These are phyloP conservation scores for Meandrusa payeni DNA, from an alignment of 2,888 invertebrate genomes.

Conservation along the genomic window DNA sequence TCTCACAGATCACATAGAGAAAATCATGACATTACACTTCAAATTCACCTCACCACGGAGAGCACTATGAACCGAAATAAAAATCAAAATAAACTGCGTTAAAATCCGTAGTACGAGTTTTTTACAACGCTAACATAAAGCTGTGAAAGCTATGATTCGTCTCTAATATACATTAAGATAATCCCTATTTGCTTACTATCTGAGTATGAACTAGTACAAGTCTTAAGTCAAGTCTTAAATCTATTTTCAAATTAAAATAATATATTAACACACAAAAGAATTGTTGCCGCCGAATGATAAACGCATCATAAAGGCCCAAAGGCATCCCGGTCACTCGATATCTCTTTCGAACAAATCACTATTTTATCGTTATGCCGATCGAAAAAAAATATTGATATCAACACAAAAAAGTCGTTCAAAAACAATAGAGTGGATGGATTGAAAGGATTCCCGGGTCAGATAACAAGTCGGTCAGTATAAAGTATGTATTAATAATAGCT, in stretches of 20 bases:
- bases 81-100: no score
- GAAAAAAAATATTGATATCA: constrained; percentile 78
- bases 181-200: no score
- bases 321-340: constrained; percentile 64
- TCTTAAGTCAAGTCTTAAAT: no score
- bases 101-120: no score
- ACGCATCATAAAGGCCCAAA: constrained; percentile 63
- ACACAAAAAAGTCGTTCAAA: constrained; percentile 74
- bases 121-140: no score
- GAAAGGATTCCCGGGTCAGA: constrained; percentile 74
- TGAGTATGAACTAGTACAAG: no score
- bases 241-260: constrained; percentile 55
- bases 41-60: no score
- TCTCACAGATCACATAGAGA: no score
- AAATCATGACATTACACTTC: no score
- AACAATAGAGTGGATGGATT: constrained; percentile 77
- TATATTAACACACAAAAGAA: constrained; percentile 73
- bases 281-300: constrained; percentile 70
- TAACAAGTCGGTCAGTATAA: constrained; percentile 63
- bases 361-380: constrained; percentile 73
- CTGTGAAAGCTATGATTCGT: no score
- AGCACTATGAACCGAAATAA: no score
- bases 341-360: constrained; percentile 76
- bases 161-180: no score
- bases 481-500: constrained; percentile 76